Evolutionary conservation across 2,888 invertebrate genomes (phyloP).

Genomic region (Meghimatium bilineatum): DNA sequence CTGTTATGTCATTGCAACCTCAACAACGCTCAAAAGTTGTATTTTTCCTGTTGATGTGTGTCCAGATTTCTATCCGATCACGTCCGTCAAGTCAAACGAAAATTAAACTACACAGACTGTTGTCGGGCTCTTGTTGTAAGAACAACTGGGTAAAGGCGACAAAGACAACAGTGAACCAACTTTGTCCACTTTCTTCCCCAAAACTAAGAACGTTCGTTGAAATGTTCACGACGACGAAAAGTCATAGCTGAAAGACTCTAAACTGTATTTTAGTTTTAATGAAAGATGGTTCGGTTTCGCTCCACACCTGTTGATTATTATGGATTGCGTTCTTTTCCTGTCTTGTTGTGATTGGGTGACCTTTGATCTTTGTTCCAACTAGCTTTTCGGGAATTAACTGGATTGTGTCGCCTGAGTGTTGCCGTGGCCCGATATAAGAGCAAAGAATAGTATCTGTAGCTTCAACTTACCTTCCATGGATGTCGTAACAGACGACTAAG

Average conservation of each 20-base stretch:
- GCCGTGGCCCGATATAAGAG: too few species aligned
- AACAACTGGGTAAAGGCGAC: not conserved
- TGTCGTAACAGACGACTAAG: too few species aligned
- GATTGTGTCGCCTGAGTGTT: too few species aligned
- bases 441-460: too few species aligned
- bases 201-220: not conserved
- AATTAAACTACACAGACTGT: constrained; percentile 1
- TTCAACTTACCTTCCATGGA: too few species aligned
- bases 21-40: too few species aligned
- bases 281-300: not conserved
- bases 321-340: not conserved
- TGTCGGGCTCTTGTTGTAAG: not conserved
- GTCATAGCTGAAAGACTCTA: not conserved
- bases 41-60: not conserved
- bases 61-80: not conserved
- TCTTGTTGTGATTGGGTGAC: not conserved
- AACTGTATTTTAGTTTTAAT: not conserved
- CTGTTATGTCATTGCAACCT: too few species aligned
- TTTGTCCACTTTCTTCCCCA: not conserved
- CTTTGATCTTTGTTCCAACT: not conserved
- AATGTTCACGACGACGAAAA: not conserved
- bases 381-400: too few species aligned
- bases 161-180: not conserved
- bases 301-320: not conserved
- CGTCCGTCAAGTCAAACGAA: not conserved